Evolutionary conservation across 2,888 invertebrate species (phyloP).

Genomic region (Panzeria rudis): DNA sequence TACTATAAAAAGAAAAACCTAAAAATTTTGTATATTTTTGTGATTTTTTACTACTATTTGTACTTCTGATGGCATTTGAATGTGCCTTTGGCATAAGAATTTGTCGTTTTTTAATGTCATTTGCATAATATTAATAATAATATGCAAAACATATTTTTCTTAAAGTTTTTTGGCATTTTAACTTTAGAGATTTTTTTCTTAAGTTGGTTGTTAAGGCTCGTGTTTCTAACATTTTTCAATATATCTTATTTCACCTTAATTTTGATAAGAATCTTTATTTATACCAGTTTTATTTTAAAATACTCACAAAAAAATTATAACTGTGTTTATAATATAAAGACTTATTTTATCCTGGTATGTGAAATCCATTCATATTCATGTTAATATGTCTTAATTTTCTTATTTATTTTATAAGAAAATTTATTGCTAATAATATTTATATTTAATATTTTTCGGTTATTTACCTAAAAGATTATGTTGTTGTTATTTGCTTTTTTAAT

Average conservation of each 20-base stretch:
- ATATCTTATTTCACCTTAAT: background rate
- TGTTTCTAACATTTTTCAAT: background rate
- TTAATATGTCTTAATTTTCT: conserved; percentile 42
- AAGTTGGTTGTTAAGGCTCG: background rate
- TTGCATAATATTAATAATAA: conserved; percentile 71
- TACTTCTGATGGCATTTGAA: conserved; percentile 24
- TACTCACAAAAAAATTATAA: background rate
- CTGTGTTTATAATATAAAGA: background rate
- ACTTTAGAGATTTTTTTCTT: background rate
- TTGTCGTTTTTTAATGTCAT: conserved; percentile 33
- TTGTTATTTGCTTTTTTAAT: conserved; percentile 24
- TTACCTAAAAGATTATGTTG: conserved; percentile 55
- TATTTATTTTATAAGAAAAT: conserved; percentile 10
- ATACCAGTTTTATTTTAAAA: background rate
- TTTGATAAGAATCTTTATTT: conserved; percentile 15
- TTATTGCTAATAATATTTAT: conserved; percentile 2
- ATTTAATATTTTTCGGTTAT: conserved; percentile 32
- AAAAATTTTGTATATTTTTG: background rate
- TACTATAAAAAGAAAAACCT: background rate
- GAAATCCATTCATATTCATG: conserved; percentile 7
- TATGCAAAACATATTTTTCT: conserved; percentile 67
- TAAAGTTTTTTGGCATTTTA: conserved; percentile 32
- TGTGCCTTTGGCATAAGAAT: conserved; percentile 33
- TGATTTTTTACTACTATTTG: conserved; percentile 1
- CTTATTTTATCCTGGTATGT: background rate